Evolutionary conservation across 1,140 invertebrate species (phyloP).

Genomic region (Lepidurus packardi): DNA sequence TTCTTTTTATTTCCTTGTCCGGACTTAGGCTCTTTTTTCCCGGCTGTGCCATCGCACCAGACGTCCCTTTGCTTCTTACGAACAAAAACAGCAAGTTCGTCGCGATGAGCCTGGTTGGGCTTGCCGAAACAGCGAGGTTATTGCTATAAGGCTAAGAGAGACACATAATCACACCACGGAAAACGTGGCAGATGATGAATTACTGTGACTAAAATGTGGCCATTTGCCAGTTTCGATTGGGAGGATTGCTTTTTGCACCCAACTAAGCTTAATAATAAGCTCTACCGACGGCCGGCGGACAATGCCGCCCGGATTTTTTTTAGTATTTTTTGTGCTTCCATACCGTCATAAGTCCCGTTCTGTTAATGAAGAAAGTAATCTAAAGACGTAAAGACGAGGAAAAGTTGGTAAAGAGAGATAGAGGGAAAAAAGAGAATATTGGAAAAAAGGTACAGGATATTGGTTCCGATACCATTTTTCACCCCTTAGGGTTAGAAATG

Average conservation of each 20-base stretch:
- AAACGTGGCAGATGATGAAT: neutral
- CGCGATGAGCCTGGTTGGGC: neutral
- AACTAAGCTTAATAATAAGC: neutral
- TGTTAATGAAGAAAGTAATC: neutral
- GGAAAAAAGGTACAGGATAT: constrained; percentile 7
- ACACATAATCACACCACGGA: neutral
- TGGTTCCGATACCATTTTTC: constrained; percentile 11
- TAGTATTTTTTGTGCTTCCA: neutral
- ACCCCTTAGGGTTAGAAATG: neutral
- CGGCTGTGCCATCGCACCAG: too few relatives aligned
- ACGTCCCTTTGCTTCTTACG: too few relatives aligned
- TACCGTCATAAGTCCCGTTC: neutral
- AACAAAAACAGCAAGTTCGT: too few relatives aligned
- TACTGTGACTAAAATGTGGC: neutral
- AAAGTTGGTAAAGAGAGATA: neutral
- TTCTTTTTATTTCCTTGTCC: neutral
- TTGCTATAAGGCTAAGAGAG: neutral
- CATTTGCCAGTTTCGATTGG: neutral
- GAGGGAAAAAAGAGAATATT: neutral
- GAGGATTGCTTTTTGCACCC: too few relatives aligned
- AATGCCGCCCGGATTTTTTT: too few relatives aligned
- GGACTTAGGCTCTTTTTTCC: too few relatives aligned
- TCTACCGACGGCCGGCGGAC: constrained; percentile 6
- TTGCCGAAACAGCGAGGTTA: neutral
- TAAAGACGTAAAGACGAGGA: neutral